These are phyloP conservation scores for Dolichomitus sp. DNA, from an alignment of 2,888 invertebrate genomes.

Conservation along the genomic window DNA sequence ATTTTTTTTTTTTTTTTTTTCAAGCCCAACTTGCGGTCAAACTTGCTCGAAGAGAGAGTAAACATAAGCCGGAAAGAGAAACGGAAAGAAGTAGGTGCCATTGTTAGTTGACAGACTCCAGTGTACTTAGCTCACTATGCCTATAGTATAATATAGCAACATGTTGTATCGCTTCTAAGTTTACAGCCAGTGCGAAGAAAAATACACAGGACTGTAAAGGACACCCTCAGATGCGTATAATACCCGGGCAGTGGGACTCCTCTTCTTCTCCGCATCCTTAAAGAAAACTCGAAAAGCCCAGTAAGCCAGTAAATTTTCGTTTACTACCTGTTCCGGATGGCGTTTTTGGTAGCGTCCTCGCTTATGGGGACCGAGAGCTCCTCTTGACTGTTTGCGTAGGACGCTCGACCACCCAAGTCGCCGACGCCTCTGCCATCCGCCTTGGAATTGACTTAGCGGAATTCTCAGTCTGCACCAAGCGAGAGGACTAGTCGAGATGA, in stretches of 20 bases:
- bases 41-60: constrained; percentile 45
- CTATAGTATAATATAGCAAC: background rate
- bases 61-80: constrained; percentile 13
- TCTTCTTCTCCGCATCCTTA: background rate
- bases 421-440: constrained; percentile 80
- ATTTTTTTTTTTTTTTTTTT: background rate
- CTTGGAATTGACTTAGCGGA: constrained; percentile 82
- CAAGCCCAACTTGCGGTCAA: constrained; percentile 59
- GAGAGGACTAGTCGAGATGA: constrained; percentile 36
- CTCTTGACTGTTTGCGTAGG: constrained; percentile 82
- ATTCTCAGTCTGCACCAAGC: constrained; percentile 70
- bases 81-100: constrained; percentile 49
- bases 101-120: constrained; percentile 56
- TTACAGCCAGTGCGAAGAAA: constrained; percentile 18
- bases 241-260: constrained; percentile 11
- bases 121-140: background rate
- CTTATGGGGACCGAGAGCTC: constrained; percentile 64
- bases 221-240: constrained; percentile 5
- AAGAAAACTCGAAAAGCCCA: constrained; percentile 69
- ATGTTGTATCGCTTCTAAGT: constrained; percentile 9
- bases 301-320: constrained; percentile 82
- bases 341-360: constrained; percentile 59
- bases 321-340: constrained; percentile 77
- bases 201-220: background rate
- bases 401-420: constrained; percentile 82